A percentile compares a stretch with the other conserved stretches of the same genome.
These are phyloP conservation scores for Cenopis cana DNA, from an alignment of 2,888 invertebrate species.

Conservation along the genomic window DNA sequence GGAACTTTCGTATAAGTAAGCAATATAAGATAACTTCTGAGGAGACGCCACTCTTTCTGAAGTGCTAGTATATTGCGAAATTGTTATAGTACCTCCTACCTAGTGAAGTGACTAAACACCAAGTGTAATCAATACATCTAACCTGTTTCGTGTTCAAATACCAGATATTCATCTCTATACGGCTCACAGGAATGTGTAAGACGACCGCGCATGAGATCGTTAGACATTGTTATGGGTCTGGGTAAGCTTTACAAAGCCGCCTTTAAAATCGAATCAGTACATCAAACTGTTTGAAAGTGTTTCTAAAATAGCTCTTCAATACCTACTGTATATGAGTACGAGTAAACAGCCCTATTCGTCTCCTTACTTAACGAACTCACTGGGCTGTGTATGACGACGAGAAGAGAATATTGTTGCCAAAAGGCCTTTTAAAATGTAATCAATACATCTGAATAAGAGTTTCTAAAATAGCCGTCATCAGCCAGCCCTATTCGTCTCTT, in stretches of 20 bases:
- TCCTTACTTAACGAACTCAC: too few relatives aligned
- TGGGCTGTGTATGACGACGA: too few relatives aligned
- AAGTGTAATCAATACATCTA: background rate
- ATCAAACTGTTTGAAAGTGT: background rate
- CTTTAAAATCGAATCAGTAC: background rate
- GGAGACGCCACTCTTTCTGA: too few relatives aligned
- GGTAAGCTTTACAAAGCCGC: background rate
- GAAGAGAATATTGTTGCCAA: too few relatives aligned
- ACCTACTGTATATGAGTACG: too few relatives aligned
- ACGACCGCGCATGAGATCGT: background rate
- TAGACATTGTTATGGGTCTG: background rate
- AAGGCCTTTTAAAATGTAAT: too few relatives aligned
- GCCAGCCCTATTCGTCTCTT: slow-evolving; percentile 5
- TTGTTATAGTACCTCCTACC: too few relatives aligned
- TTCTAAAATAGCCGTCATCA: background rate
- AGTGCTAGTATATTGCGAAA: background rate
- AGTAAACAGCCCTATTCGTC: too few relatives aligned
- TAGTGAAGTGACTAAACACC: too few relatives aligned
- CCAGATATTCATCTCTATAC: background rate
- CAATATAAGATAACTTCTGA: too few relatives aligned
- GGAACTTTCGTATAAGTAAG: too few relatives aligned
- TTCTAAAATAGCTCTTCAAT: background rate
- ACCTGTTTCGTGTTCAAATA: background rate
- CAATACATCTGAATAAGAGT: background rate
- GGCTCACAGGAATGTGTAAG: background rate